Conservation (phyloP, 2,113 vertebrate genomes). For the Candoia aspera region DNA sequence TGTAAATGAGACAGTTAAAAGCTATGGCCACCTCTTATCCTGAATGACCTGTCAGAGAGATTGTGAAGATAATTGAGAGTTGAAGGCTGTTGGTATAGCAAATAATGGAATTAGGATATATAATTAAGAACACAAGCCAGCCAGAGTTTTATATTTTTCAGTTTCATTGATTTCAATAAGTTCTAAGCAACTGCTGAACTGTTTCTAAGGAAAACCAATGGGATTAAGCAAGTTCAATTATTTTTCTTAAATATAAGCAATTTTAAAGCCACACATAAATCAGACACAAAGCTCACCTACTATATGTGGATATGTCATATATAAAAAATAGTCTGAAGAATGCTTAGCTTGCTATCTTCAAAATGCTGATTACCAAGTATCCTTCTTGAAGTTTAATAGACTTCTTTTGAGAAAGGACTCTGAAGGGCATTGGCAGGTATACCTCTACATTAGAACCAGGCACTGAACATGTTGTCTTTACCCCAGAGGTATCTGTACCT, state of each 20-base stretch:
- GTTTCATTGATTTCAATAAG: neutral
- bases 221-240: neutral
- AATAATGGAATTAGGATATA: neutral
- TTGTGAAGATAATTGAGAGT: neutral
- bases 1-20: neutral
- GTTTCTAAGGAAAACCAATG: neutral
- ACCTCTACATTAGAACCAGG: neutral
- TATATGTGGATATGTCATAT: neutral
- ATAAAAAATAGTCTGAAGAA: neutral
- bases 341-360: constrained; percentile 5
- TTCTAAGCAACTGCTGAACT: neutral
- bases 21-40: neutral
- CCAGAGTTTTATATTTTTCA: neutral
- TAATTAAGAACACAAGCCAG: neutral
- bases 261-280: neutral
- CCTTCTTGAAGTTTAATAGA: neutral
- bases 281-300: neutral
- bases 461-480: neutral
- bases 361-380: neutral
- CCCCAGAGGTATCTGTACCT: neutral
- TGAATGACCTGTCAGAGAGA: neutral
- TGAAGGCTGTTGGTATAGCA: neutral
- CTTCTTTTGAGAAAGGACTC: neutral
- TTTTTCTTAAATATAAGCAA: constrained; percentile 10
- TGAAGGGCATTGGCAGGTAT: neutral